phyloP scores from a whole-genome alignment of 2,797 vertebrate species.

The Miichthys miiuy region DNA sequence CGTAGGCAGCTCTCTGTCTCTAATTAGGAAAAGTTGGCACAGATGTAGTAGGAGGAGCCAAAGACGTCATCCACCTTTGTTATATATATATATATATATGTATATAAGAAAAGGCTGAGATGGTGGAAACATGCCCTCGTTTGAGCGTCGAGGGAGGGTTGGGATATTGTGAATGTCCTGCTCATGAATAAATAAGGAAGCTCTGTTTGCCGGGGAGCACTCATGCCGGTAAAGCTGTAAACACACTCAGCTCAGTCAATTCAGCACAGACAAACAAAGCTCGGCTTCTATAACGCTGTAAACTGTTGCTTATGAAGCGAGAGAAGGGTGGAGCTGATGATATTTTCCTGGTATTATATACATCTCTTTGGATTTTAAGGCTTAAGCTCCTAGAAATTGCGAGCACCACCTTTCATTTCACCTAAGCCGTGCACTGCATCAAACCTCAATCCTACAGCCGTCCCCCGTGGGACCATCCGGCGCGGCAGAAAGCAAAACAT shows the following conservation, averaged over 20 bases:
- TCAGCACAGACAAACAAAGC: constrained; percentile 10
- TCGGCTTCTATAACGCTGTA: not conserved
- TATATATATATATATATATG: too few relatives aligned
- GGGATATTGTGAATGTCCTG: constrained; percentile 40
- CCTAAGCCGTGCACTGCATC: not conserved
- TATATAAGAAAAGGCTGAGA: too few relatives aligned
- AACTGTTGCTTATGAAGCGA: constrained; percentile 4
- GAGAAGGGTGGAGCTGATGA: not conserved
- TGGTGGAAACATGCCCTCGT: not conserved
- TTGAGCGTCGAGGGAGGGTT: constrained; percentile 7
- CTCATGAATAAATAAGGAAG: constrained; percentile 52
- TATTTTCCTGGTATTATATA: not conserved
- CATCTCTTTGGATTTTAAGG: not conserved
- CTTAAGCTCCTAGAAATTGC: not conserved
- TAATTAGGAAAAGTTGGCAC: constrained; percentile 59
- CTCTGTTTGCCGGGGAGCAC: constrained; percentile 35
- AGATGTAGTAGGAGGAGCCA: constrained; percentile 36
- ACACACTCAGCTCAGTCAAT: constrained; percentile 16
- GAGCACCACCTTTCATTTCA: constrained; percentile 3
- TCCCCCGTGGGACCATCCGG: not conserved
- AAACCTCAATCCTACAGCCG: constrained; percentile 11
- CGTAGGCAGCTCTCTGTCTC: constrained; percentile 37
- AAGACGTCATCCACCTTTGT: constrained; percentile 56
- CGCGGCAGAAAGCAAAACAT: constrained; percentile 27
- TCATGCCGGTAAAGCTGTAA: constrained; percentile 14